Evolutionary conservation across 1,140 invertebrate genomes (phyloP).

Genomic region (Stegodyphus mimosarum): DNA sequence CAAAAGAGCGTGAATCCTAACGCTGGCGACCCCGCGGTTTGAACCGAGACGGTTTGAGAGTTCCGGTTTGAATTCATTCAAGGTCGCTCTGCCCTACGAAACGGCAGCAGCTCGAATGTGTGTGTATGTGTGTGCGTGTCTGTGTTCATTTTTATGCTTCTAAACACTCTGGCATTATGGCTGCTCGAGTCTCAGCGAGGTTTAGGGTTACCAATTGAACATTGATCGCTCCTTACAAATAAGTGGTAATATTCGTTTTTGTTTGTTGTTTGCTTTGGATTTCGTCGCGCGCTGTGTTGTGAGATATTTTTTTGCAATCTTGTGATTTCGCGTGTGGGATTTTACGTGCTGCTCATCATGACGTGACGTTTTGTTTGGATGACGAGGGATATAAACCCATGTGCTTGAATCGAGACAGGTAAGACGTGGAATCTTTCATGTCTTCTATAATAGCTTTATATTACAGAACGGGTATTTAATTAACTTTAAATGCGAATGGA

Average conservation of each 20-base stretch:
- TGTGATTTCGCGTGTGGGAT: not conserved
- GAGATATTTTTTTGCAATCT: not conserved
- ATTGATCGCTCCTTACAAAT: not conserved
- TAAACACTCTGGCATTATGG: not conserved
- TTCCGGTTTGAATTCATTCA: conserved; percentile 59
- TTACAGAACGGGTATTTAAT: too few species aligned
- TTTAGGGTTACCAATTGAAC: not conserved
- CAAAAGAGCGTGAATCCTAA: conserved; percentile 30
- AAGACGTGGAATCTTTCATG: not conserved
- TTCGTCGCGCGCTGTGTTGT: not conserved
- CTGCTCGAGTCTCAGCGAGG: not conserved
- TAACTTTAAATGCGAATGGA: too few species aligned
- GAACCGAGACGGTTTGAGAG: conserved; percentile 55
- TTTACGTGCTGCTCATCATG: not conserved
- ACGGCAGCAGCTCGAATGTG: not conserved
- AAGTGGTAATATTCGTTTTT: not conserved
- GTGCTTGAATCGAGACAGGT: conserved; percentile 56
- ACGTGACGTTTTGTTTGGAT: not conserved
- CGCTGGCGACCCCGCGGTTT: conserved; percentile 36
- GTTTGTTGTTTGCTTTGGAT: not conserved
- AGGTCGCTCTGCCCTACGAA: conserved; percentile 40
- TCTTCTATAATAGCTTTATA: too few species aligned
- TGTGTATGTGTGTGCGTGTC: not conserved
- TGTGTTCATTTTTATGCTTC: not conserved
- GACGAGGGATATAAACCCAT: conserved; percentile 12